phyloP scores from a whole-genome alignment of 2,113 vertebrate genomes.

The Camelus bactrianus region DNA sequence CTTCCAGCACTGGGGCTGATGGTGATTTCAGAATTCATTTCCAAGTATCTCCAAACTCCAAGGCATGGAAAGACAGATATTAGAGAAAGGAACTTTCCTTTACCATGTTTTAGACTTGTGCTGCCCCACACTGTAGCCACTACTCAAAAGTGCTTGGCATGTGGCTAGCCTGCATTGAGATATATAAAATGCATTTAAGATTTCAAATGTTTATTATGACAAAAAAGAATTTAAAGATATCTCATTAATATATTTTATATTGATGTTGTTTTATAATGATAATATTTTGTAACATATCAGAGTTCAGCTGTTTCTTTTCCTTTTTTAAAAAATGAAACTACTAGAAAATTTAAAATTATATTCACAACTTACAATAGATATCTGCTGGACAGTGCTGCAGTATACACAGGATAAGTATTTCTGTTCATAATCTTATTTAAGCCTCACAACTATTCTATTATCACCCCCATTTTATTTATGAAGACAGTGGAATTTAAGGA shows the following conservation, averaged over 20 bases:
- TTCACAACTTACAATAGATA: neutral
- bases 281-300: neutral
- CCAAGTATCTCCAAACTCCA: neutral
- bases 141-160: neutral
- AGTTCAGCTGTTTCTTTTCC: neutral
- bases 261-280: neutral
- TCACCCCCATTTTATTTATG: neutral
- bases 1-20: neutral
- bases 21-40: neutral
- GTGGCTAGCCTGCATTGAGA: neutral
- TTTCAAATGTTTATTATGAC: neutral
- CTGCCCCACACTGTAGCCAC: neutral
- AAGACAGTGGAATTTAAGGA: neutral
- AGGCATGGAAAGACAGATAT: neutral
- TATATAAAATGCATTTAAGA: neutral
- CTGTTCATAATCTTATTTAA: neutral
- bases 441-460: neutral
- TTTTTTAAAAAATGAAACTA: neutral
- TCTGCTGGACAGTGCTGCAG: neutral
- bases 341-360: constrained; percentile 9
- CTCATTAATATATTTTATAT: neutral
- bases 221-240: neutral
- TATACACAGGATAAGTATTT: neutral
- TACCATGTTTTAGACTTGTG: neutral
- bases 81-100: neutral